Evolutionary conservation across 2,113 vertebrate genomes (phyloP), one percentile per base, ranked within the genome.

Genomic region (Hiodon tergisus): DNA sequence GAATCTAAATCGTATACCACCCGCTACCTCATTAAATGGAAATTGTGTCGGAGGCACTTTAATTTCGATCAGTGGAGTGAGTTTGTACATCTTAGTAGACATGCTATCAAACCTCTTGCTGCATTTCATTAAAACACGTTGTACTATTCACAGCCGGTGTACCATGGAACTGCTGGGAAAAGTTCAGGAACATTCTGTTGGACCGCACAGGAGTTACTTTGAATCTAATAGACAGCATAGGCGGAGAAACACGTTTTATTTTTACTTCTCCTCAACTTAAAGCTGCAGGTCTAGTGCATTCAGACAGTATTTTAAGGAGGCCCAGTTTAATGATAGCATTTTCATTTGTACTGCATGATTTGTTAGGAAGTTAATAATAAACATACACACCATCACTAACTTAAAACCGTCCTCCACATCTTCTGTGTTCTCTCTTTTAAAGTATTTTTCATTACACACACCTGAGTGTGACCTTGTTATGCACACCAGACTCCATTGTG

Each of bases 21-120:
- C 79, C 72, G 84, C 81, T 82, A 52, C 68, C 77, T 73, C 74
- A 79, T 88, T 82, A 82, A 85, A 80, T 86, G 71, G 83, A 81
- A 66, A 69, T 86, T 86, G 86, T 85, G 88, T 80, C 77, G 85
- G 87, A 88, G 67, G 69, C 82, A 80, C 81, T 80, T 80, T 69
- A 46, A 2, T 82, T 82, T 81, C 80, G 71, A 83, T 79, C 72
- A 6, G 51, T 65, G 11, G 67, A 79, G 86, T 85, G 83, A 84
- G 5, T 4, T 3, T 53, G 2, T 65, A 62, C 3, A 13, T n/a
- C 48, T 13, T 63, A 5, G 10, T 53, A 50, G 60, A 60, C 6
- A 8, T 7, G n/a, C 50, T 52, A 73, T 46, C 48, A 73, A 10
- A 51, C 60, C 53, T 31, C 5, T 53, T 5, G 63, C n/a, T 16